Percentiles rank a stretch among this genome's conserved stretches.
Evolutionary conservation across 2,113 vertebrate species (phyloP).

Genomic region (Poecilia latipinna): DNA sequence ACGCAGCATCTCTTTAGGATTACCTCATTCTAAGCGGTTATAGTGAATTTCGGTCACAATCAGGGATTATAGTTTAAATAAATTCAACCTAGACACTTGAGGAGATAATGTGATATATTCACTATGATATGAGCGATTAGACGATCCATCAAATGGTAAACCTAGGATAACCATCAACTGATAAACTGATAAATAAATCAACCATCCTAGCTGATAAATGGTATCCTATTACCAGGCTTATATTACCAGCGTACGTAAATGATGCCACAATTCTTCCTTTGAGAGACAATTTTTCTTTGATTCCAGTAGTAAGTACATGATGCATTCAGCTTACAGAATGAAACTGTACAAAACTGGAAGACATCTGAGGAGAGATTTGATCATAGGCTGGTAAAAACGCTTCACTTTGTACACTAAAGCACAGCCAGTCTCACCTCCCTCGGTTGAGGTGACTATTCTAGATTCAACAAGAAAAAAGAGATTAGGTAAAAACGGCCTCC

Average conservation of each 20-base stretch:
- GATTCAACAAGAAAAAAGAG: no score
- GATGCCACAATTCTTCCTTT: background rate
- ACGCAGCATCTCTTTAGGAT: background rate
- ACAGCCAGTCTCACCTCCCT: no score
- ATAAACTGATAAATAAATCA: no score
- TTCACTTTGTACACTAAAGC: no score
- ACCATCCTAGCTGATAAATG: no score
- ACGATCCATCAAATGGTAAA: background rate
- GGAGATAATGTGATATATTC: slow-evolving; percentile 5
- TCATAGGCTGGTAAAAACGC: no score
- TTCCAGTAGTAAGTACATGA: no score
- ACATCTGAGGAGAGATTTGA: no score
- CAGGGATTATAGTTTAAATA: slow-evolving; percentile 11
- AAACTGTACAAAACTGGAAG: no score
- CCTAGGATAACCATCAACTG: background rate
- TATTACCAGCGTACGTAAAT: background rate
- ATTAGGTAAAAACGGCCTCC: no score
- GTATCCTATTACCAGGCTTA: background rate
- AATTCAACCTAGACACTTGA: background rate
- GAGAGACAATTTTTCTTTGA: background rate
- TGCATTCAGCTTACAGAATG: no score
- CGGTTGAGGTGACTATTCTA: no score
- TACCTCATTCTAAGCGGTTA: background rate
- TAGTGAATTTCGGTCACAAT: slow-evolving; percentile 20
- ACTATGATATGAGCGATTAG: background rate